phyloP scores from a whole-genome alignment of 1,140 invertebrate genomes.

The Solen grandis region DNA sequence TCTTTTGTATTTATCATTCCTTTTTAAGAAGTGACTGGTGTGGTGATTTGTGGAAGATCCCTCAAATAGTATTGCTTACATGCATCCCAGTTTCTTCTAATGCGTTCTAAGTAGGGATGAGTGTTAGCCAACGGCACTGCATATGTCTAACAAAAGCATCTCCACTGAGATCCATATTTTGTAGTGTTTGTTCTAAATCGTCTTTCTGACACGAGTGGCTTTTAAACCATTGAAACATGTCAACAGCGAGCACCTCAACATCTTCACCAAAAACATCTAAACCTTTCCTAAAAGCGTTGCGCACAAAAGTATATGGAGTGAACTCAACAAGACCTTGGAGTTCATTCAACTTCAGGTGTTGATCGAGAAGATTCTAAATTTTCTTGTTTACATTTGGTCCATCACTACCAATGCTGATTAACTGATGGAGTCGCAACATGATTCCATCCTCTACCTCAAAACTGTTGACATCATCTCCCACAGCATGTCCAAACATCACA shows the following conservation, averaged over 20 bases:
- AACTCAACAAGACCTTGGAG: too few species aligned
- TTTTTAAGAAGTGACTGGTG: background rate
- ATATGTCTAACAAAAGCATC: too few species aligned
- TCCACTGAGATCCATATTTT: too few species aligned
- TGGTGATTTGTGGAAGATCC: background rate
- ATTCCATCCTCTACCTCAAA: background rate
- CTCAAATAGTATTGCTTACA: background rate
- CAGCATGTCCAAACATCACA: too few species aligned
- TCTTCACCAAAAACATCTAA: background rate
- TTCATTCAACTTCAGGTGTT: too few species aligned
- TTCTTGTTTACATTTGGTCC: too few species aligned
- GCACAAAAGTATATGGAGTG: background rate
- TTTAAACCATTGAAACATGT: conserved; percentile 21
- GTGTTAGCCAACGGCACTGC: background rate
- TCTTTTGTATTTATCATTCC: conserved; percentile 8
- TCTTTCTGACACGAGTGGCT: conserved; percentile 8
- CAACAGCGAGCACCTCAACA: too few species aligned
- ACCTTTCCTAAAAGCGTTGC: conserved; percentile 23
- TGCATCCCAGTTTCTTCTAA: too few species aligned
- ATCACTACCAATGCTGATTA: conserved; percentile 19
- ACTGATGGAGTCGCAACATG: background rate
- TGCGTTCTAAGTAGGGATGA: background rate
- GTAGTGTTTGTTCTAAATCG: background rate
- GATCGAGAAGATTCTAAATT: too few species aligned
- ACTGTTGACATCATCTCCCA: background rate